Evolutionary conservation across 2,113 vertebrate species (phyloP).

Genomic region (Sturnus vulgaris): DNA sequence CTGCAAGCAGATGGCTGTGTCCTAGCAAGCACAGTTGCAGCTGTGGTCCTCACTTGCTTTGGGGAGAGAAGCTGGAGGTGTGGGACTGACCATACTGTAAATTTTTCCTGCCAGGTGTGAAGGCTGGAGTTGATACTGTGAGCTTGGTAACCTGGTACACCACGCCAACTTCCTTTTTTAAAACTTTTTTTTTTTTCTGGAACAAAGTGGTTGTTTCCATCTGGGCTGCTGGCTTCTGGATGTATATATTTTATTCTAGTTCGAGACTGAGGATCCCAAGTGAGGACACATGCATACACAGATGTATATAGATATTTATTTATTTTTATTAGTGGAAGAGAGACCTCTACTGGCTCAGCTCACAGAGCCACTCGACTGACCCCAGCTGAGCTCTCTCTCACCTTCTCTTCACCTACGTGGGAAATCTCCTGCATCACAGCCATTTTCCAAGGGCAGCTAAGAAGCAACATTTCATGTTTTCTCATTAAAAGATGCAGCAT

Average conservation of each 20-base stretch:
- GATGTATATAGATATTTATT: not conserved
- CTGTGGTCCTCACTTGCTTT: not conserved
- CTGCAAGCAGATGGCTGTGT: not conserved
- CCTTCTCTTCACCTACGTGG: not conserved
- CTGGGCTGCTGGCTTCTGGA: not conserved
- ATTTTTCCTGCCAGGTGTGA: not conserved
- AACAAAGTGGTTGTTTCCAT: not conserved
- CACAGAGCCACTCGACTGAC: not conserved
- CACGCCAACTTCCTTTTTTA: not conserved
- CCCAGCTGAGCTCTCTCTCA: fast-evolving
- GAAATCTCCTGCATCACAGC: not conserved
- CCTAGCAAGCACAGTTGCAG: not conserved
- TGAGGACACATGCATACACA: not conserved
- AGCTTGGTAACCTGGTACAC: not conserved
- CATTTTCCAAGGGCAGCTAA: not conserved
- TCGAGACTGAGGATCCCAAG: not conserved
- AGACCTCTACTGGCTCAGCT: slow-evolving; percentile 71
- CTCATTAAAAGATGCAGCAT: not conserved
- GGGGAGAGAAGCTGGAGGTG: not conserved
- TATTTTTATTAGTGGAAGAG: slow-evolving; percentile 53
- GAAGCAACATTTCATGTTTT: not conserved
- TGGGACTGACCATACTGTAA: not conserved
- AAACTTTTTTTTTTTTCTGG: no score
- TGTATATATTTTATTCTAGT: not conserved
- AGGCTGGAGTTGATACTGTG: not conserved